Evolutionary conservation across 2,888 invertebrate genomes (phyloP).

Genomic region (Bombylius discolor): DNA sequence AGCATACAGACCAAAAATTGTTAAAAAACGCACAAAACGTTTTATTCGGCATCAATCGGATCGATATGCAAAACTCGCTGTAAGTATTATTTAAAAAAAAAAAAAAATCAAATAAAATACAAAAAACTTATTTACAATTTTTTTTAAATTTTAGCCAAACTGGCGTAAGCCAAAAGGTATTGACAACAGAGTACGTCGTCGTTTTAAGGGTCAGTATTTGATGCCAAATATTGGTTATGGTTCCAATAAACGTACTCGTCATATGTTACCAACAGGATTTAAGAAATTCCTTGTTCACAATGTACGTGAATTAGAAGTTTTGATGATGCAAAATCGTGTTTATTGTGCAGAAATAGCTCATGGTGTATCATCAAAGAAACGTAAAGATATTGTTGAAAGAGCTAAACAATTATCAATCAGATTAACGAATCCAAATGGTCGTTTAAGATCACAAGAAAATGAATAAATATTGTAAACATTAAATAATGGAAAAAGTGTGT

Average conservation of each 20-base stretch:
- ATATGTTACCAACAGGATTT: constrained; percentile 97
- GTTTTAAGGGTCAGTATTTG: constrained; percentile 97
- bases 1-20: constrained; percentile 75
- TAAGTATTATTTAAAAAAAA: constrained; percentile 33
- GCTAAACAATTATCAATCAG: constrained; percentile 92
- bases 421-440: constrained; percentile 91
- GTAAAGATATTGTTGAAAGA: constrained; percentile 90
- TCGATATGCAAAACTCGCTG: constrained; percentile 90
- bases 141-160: constrained; percentile 53
- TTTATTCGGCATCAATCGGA: constrained; percentile 98
- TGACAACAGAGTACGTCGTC: constrained; percentile 96
- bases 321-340: constrained; percentile 97
- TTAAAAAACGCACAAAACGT: constrained; percentile 96
- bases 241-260: constrained; percentile 84
- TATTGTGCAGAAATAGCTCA: constrained; percentile 98
- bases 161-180: constrained; percentile 99
- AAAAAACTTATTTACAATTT: constrained; percentile 3
- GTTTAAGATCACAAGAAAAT: constrained; percentile 95
- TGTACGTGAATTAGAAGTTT: constrained; percentile 85
- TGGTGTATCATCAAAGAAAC: constrained; percentile 93
- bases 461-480: constrained; percentile 49
- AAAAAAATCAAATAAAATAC: neutral
- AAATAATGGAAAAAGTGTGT: too few relatives aligned
- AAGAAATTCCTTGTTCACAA: constrained; percentile 88
- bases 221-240: constrained; percentile 99